phyloP scores from a whole-genome alignment of 2,888 invertebrate genomes.

The Cyrtodaria siliqua region DNA sequence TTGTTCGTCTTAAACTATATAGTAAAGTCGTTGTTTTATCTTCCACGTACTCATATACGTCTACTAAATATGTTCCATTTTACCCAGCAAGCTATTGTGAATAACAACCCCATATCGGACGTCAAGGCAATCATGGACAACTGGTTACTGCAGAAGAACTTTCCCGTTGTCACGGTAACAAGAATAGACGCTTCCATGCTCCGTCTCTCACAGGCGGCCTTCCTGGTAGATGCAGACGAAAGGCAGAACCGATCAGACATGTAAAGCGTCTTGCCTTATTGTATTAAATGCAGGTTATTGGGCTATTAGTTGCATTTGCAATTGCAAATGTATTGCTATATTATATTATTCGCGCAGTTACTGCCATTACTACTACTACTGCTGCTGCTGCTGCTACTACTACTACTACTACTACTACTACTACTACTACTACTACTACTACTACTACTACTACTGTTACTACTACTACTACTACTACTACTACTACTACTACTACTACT shows the following conservation, averaged over 20 bases:
- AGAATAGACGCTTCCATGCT: constrained; percentile 69
- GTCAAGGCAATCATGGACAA: constrained; percentile 82
- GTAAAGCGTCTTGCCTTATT: too few species aligned
- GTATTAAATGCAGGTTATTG: too few species aligned
- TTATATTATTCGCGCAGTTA: background rate
- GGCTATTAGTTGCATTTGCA: too few species aligned
- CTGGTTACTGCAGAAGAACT: constrained; percentile 83
- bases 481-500: background rate
- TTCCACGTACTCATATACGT: too few species aligned
- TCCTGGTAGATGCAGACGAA: constrained; percentile 38
- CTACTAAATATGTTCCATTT: too few species aligned
- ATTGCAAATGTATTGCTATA: too few species aligned
- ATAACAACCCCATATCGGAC: constrained; percentile 52
- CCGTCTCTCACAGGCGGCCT: constrained; percentile 71
- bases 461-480: background rate
- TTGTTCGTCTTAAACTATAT: too few species aligned
- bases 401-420: too few species aligned
- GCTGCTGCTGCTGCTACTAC: too few species aligned
- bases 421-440: too few species aligned
- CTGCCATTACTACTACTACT: background rate
- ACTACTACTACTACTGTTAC: too few species aligned
- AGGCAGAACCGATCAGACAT: constrained; percentile 28
- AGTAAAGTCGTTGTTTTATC: too few species aligned
- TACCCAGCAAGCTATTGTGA: constrained; percentile 53
- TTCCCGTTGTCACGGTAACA: constrained; percentile 78